phyloP scores from a whole-genome alignment of 2,113 vertebrate species.

The Suricata suricatta region DNA sequence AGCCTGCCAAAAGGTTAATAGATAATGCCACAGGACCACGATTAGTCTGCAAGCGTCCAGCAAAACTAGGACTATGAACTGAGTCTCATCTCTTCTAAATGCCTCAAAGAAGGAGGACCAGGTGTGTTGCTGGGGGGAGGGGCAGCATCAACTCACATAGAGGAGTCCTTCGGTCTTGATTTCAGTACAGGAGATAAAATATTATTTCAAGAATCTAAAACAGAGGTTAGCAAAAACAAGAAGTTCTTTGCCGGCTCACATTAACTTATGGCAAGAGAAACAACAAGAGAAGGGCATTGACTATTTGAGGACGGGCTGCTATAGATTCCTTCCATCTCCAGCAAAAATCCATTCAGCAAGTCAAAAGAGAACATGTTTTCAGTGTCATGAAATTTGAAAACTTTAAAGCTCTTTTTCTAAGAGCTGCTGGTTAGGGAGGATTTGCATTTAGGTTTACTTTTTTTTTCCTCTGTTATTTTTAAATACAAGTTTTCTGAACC shows the following conservation, averaged over 20 bases:
- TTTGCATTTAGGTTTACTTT: background rate
- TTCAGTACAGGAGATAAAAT: background rate
- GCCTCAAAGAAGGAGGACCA: background rate
- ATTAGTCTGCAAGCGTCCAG: background rate
- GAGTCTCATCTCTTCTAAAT: background rate
- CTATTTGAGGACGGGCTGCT: background rate
- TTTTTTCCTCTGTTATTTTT: background rate
- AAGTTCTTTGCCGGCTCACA: background rate
- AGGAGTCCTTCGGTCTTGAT: background rate
- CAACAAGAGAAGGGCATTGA: background rate
- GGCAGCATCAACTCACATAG: background rate
- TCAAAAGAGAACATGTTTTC: background rate
- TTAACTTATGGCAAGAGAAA: conserved; percentile 8
- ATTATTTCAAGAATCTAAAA: conserved; percentile 3
- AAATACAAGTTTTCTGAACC: conserved; percentile 18
- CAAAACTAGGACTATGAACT: background rate
- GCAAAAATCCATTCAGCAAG: background rate
- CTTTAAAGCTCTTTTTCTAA: conserved; percentile 28
- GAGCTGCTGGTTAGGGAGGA: background rate
- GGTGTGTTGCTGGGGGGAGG: background rate
- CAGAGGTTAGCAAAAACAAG: background rate
- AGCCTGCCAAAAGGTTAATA: background rate
- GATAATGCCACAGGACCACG: background rate
- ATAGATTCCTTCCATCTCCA: background rate
- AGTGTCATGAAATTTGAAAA: background rate